phyloP scores from a whole-genome alignment of 1,140 invertebrate genomes.

The Pseudomyrmex cubaensis region DNA sequence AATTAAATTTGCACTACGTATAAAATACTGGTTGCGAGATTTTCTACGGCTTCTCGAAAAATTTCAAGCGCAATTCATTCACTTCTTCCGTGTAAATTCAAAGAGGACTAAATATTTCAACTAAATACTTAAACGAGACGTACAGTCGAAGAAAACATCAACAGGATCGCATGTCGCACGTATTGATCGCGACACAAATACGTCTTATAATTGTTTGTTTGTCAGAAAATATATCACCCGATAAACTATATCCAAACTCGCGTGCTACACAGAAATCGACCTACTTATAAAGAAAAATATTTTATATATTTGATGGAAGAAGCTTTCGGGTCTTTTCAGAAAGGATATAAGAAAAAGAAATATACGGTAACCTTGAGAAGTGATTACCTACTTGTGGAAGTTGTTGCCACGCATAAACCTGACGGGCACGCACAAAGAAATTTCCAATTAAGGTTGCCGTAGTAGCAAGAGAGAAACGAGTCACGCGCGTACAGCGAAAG shows the following conservation, averaged over 20 bases:
- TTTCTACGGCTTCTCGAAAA: too few relatives aligned
- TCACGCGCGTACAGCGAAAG: conserved; percentile 13
- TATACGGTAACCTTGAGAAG: conserved; percentile 20
- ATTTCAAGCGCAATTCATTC: too few relatives aligned
- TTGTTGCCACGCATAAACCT: conserved; percentile 16
- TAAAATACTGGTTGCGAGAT: too few relatives aligned
- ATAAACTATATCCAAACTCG: background rate
- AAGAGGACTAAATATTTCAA: too few relatives aligned
- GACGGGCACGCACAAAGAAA: conserved; percentile 34
- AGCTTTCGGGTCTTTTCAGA: background rate
- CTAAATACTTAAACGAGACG: background rate
- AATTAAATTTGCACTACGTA: too few relatives aligned
- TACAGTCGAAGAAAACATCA: background rate
- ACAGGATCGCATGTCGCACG: too few relatives aligned
- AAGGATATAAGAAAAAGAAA: background rate
- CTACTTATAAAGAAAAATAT: background rate
- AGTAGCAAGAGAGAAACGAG: conserved; percentile 22
- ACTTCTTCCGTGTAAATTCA: too few relatives aligned
- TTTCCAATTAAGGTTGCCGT: conserved; percentile 57
- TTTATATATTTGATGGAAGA: background rate
- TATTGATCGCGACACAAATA: background rate
- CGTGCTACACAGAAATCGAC: background rate
- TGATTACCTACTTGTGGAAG: conserved; percentile 25
- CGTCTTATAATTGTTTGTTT: background rate
- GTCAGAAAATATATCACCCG: background rate